Conservation (phyloP, 1,140 invertebrate genomes). For the Eciton burchellii region DNA sequence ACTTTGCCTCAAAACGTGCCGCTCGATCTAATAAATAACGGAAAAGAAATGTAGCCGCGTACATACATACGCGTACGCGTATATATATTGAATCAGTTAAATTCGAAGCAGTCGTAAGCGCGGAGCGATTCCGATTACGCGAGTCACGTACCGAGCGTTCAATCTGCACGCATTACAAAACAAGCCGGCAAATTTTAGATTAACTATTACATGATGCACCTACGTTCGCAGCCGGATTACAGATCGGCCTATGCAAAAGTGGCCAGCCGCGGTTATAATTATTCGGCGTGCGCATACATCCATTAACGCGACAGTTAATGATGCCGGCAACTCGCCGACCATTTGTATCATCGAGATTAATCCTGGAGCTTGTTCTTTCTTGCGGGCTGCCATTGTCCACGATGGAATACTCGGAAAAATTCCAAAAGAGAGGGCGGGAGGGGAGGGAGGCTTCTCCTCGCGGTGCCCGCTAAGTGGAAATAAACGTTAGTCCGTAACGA, state of each 20-base stretch:
- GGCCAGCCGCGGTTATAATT: not conserved
- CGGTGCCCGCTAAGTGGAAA: not conserved
- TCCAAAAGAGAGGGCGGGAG: not conserved
- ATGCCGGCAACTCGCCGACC: not conserved
- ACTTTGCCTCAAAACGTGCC: not conserved
- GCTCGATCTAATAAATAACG: too few species aligned
- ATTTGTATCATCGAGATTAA: not conserved
- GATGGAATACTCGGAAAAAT: not conserved
- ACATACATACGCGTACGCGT: too few species aligned
- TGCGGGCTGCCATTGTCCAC: not conserved
- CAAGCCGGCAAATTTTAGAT: not conserved
- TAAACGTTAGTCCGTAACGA: not conserved
- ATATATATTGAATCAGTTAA: too few species aligned
- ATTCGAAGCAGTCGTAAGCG: not conserved
- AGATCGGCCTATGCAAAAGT: slow-evolving; percentile 7
- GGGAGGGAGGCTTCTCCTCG: too few species aligned
- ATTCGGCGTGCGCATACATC: not conserved
- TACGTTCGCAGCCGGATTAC: not conserved
- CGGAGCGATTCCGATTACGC: not conserved
- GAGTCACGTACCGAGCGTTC: not conserved
- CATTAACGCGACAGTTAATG: slow-evolving; percentile 10
- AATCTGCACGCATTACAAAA: not conserved
- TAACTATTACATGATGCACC: not conserved
- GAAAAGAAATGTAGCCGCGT: too few species aligned
- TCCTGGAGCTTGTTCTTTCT: not conserved